A percentile compares a stretch with the other conserved stretches of the same genome.
Evolutionary conservation across 2,888 invertebrate genomes (phyloP).

Genomic region (Linnaemya tessellans): DNA sequence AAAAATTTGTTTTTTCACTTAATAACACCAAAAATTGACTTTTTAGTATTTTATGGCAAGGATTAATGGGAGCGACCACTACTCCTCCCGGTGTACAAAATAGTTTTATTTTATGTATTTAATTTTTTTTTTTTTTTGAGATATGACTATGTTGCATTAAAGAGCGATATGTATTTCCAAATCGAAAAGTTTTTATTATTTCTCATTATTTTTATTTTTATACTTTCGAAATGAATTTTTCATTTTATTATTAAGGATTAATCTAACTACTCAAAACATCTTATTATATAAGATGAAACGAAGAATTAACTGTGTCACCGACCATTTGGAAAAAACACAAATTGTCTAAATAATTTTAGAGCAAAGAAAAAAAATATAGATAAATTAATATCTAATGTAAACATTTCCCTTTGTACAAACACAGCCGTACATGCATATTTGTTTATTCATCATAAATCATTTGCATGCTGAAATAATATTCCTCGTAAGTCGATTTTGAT

Average conservation of each 20-base stretch:
- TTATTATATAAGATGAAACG: not conserved
- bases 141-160: too few species aligned
- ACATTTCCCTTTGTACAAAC: constrained; percentile 67
- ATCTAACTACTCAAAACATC: not conserved
- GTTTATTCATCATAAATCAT: constrained; percentile 77
- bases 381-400: constrained; percentile 75
- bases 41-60: too few species aligned
- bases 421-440: constrained; percentile 60
- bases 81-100: too few species aligned
- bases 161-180: too few species aligned
- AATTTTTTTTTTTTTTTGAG: too few species aligned
- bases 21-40: too few species aligned
- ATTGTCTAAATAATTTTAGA: constrained; percentile 1
- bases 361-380: constrained; percentile 22
- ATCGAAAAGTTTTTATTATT: too few species aligned
- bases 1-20: too few species aligned
- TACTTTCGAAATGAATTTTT: too few species aligned
- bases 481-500: constrained; percentile 23
- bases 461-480: constrained; percentile 73
- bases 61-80: too few species aligned
- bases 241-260: not conserved
- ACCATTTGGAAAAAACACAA: not conserved
- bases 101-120: too few species aligned
- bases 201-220: too few species aligned
- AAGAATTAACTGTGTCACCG: constrained; percentile 10